These are phyloP conservation scores for Peromyscus nudipes DNA, from an alignment of 2,797 vertebrate genomes.

Conservation along the genomic window DNA sequence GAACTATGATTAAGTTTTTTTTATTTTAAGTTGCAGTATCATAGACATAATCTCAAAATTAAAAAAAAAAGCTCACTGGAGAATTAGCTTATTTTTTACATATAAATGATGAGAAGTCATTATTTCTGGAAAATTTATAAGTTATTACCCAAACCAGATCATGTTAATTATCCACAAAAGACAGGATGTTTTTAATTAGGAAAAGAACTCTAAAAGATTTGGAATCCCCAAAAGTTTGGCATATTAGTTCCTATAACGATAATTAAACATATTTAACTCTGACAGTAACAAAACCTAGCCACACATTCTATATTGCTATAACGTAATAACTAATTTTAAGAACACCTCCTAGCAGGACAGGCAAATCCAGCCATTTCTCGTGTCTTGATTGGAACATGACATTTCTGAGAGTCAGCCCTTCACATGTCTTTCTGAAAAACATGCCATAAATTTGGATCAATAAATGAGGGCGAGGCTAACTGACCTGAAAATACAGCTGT, in stretches of 20 bases:
- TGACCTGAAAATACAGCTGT: slow-evolving; percentile 70
- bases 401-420: slow-evolving; percentile 73
- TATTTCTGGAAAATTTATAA: neutral
- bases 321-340: slow-evolving; percentile 73
- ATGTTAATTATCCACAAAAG: slow-evolving; percentile 33
- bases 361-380: slow-evolving; percentile 76
- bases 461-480: slow-evolving; percentile 74
- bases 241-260: slow-evolving; percentile 15
- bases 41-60: neutral
- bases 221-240: neutral
- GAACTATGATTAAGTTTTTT: neutral
- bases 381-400: slow-evolving; percentile 67
- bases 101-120: slow-evolving; percentile 7
- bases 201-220: slow-evolving; percentile 34
- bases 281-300: slow-evolving; percentile 34
- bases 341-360: slow-evolving; percentile 72
- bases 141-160: neutral
- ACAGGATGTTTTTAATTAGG: slow-evolving; percentile 28
- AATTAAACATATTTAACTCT: slow-evolving; percentile 48
- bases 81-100: neutral
- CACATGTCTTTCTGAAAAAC: slow-evolving; percentile 79
- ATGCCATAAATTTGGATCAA: slow-evolving; percentile 78
- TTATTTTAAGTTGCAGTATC: slow-evolving; percentile 35
- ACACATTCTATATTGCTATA: slow-evolving; percentile 47
- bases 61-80: slow-evolving; percentile 15